Percentiles rank a stretch among this genome's conserved stretches.
Evolutionary conservation across 2,113 vertebrate genomes (phyloP).

Genomic region (Apteryx owenii): DNA sequence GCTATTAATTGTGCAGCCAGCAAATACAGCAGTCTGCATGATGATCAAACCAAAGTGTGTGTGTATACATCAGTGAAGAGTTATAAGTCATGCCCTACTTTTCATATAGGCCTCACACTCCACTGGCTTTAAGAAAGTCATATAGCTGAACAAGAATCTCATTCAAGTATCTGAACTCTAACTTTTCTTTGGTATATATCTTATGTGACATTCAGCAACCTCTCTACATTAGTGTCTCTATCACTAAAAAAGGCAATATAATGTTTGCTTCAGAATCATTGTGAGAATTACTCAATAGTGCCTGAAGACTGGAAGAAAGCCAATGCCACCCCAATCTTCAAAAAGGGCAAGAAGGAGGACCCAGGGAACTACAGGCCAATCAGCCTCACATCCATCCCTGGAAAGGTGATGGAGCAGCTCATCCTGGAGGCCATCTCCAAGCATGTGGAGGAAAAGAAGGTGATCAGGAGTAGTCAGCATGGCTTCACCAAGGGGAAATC

Average conservation of each 20-base stretch:
- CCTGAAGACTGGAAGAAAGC: neutral
- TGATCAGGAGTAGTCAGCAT: no score
- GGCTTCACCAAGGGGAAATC: no score
- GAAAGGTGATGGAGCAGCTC: no score
- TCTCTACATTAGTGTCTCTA: neutral
- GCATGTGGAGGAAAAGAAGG: no score
- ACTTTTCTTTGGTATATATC: neutral
- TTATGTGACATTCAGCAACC: neutral
- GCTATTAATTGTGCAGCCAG: neutral
- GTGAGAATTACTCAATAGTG: neutral
- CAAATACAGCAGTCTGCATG: neutral
- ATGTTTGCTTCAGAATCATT: neutral
- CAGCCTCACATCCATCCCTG: no score
- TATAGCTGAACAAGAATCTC: neutral
- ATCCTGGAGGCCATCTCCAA: no score
- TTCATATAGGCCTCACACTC: neutral
- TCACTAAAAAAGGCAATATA: neutral
- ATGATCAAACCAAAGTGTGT: neutral
- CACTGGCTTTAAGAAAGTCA: neutral
- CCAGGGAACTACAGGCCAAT: no score
- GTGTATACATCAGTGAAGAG: neutral
- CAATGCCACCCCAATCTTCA: no score
- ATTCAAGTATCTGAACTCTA: neutral
- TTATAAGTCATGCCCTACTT: neutral
- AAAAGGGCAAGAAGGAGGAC: no score